Evolutionary conservation across 2,797 vertebrate genomes (phyloP).

Genomic region (Poliocrania exsul): DNA sequence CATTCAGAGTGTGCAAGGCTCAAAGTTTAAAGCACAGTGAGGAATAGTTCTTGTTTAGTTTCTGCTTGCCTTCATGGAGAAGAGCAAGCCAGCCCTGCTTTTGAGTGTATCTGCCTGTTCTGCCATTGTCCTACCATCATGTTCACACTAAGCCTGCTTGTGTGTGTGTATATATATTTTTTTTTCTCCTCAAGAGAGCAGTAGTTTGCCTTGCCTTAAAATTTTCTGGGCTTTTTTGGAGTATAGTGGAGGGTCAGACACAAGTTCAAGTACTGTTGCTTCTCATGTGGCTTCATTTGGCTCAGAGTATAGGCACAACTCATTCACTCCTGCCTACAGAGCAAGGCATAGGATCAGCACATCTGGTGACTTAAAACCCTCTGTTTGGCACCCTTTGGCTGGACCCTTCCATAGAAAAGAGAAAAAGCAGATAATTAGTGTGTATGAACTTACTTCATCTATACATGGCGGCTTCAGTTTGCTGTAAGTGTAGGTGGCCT

Average conservation of each 20-base stretch:
- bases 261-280: neutral
- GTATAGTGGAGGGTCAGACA: neutral
- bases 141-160: neutral
- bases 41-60: neutral
- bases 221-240: neutral
- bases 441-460: neutral
- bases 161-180: neutral
- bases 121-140: neutral
- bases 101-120: neutral
- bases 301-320: neutral
- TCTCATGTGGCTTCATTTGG: fast-evolving
- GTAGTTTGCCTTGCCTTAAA: neutral
- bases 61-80: neutral
- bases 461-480: neutral
- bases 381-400: neutral
- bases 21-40: neutral
- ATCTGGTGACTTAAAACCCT: neutral
- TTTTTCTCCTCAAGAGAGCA: neutral
- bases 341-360: neutral
- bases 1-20: neutral
- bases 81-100: neutral
- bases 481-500: neutral
- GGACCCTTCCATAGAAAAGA: neutral
- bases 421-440: neutral
- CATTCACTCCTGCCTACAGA: fast-evolving